Evolutionary conservation across 2,113 vertebrate genomes (phyloP).

Genomic region (Myotis yumanensis): DNA sequence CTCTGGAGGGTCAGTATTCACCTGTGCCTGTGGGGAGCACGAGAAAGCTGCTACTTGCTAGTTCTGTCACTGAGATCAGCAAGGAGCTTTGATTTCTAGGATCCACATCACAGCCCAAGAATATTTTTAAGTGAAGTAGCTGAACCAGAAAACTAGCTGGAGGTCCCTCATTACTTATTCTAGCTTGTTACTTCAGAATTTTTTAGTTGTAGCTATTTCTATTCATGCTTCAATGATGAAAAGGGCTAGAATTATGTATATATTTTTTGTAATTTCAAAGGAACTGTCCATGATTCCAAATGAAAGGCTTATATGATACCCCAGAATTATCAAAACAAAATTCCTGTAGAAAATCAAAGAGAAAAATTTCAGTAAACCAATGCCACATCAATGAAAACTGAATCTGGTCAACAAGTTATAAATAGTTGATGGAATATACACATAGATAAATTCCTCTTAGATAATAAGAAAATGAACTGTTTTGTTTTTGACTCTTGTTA

Average conservation of each 20-base stretch:
- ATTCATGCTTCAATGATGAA: neutral
- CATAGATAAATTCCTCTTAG: neutral
- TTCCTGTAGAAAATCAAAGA: conserved; percentile 31
- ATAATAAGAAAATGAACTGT: neutral
- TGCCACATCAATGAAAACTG: neutral
- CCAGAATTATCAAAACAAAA: conserved; percentile 28
- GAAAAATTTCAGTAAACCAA: neutral
- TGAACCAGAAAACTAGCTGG: conserved; percentile 40
- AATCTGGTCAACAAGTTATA: conserved; percentile 37
- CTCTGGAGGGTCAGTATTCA: neutral
- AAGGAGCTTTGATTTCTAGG: conserved; percentile 22
- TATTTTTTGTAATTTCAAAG: neutral
- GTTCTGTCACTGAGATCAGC: neutral
- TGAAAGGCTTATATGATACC: neutral
- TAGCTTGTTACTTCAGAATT: conserved; percentile 26
- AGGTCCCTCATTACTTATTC: conserved; percentile 41
- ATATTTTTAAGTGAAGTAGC: conserved; percentile 37
- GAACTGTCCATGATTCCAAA: neutral
- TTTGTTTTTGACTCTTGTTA: neutral
- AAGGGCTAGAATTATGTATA: neutral
- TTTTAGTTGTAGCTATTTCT: conserved; percentile 1
- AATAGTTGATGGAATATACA: conserved; percentile 1
- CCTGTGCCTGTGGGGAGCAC: neutral
- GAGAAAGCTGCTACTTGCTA: neutral
- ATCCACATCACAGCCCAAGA: neutral